These are phyloP conservation scores for Speoplatyrhinus poulsoni DNA, from an alignment of 2,113 vertebrate genomes.

Conservation along the genomic window DNA sequence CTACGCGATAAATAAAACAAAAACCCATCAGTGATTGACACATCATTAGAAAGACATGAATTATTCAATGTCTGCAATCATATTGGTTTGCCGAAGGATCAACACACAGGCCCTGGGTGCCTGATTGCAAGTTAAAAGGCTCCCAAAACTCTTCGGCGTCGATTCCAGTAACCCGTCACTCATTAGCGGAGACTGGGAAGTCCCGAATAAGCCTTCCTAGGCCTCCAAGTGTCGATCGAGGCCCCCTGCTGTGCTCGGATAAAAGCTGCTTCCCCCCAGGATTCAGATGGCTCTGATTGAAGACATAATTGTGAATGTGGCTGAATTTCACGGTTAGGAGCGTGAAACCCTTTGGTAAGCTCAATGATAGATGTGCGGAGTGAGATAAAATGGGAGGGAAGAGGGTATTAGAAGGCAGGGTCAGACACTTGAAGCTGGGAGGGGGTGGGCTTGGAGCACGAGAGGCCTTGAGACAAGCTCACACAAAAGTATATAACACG, in stretches of 20 bases:
- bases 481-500: constrained; percentile 5
- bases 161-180: constrained; percentile 57
- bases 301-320: constrained; percentile 73
- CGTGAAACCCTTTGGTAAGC: constrained; percentile 67
- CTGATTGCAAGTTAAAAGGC: constrained; percentile 73
- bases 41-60: constrained; percentile 73
- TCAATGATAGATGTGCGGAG: constrained; percentile 39
- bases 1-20: constrained; percentile 70
- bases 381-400: neutral
- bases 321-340: constrained; percentile 74
- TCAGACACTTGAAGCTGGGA: constrained; percentile 14
- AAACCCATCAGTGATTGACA: constrained; percentile 68
- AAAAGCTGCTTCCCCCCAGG: constrained; percentile 51
- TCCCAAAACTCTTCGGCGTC: constrained; percentile 46
- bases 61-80: constrained; percentile 74
- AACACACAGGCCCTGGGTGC: constrained; percentile 49
- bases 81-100: constrained; percentile 66
- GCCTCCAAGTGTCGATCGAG: constrained; percentile 53
- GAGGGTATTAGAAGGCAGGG: constrained; percentile 32
- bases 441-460: constrained; percentile 9
- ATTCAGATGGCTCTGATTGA: constrained; percentile 73
- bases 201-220: constrained; percentile 28
- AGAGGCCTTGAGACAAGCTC: constrained; percentile 23
- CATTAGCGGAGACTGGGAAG: constrained; percentile 49
- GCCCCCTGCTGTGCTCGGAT: constrained; percentile 53